phyloP scores from a whole-genome alignment of 2,888 invertebrate genomes.

The Dioctria linearis region DNA sequence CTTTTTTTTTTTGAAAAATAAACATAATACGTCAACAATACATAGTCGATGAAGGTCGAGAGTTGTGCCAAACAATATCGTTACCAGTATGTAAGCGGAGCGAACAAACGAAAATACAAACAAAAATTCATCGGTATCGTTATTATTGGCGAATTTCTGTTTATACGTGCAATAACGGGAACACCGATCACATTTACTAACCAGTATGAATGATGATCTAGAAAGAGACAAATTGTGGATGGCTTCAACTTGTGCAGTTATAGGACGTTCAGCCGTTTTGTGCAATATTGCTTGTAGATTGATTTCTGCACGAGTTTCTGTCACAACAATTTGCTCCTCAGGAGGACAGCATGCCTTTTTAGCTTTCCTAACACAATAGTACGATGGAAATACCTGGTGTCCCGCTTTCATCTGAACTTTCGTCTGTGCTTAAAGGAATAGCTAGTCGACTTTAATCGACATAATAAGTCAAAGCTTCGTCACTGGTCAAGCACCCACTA shows the following conservation, averaged over 20 bases:
- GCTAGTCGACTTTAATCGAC: no score
- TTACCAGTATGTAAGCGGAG: neutral
- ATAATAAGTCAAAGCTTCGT: no score
- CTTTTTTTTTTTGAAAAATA: neutral
- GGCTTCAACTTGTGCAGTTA: neutral
- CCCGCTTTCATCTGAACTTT: no score
- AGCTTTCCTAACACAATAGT: no score
- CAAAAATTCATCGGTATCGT: neutral
- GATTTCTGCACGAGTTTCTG: neutral
- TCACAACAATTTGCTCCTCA: neutral
- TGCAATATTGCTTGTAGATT: neutral
- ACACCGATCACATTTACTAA: neutral
- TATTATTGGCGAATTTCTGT: neutral
- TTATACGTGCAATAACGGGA: no score
- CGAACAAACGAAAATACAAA: neutral
- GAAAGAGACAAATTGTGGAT: neutral
- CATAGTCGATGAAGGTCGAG: conserved; percentile 9
- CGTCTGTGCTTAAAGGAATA: no score
- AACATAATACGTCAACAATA: neutral
- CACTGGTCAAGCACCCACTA: no score
- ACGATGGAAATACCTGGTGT: no score
- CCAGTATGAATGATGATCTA: no score
- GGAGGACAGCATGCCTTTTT: no score
- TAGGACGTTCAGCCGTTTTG: neutral
- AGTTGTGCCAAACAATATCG: neutral